These are phyloP conservation scores for Microtus californicus DNA, from an alignment of 2,797 vertebrate species.

Conservation along the genomic window DNA sequence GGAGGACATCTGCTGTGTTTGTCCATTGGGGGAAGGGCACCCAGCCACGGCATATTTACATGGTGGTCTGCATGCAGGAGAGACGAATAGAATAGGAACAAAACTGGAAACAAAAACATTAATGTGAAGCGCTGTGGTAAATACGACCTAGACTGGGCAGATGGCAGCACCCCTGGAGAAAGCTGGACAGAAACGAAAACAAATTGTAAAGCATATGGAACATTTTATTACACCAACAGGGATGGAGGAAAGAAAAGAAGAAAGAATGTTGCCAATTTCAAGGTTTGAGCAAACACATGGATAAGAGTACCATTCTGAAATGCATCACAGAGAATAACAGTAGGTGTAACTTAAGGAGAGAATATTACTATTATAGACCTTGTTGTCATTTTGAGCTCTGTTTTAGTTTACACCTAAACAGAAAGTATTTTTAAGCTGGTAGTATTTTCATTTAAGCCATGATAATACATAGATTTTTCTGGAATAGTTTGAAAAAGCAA, in stretches of 20 bases:
- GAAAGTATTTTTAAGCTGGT: neutral
- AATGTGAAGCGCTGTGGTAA: neutral
- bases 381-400: neutral
- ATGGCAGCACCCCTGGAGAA: neutral
- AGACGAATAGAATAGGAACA: neutral
- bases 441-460: neutral
- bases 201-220: neutral
- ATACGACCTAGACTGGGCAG: neutral
- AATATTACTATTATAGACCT: neutral
- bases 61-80: neutral
- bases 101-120: neutral
- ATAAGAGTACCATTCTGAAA: neutral
- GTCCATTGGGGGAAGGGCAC: neutral
- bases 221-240: neutral
- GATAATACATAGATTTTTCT: neutral
- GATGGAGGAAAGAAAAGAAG: neutral
- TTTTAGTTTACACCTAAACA: neutral
- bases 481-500: neutral
- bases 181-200: neutral
- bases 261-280: neutral
- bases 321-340: neutral
- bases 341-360: neutral
- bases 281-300: neutral
- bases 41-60: neutral
- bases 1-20: neutral